Conservation (phyloP, 2,888 invertebrate genomes). For the Cephus sareptanus region DNA sequence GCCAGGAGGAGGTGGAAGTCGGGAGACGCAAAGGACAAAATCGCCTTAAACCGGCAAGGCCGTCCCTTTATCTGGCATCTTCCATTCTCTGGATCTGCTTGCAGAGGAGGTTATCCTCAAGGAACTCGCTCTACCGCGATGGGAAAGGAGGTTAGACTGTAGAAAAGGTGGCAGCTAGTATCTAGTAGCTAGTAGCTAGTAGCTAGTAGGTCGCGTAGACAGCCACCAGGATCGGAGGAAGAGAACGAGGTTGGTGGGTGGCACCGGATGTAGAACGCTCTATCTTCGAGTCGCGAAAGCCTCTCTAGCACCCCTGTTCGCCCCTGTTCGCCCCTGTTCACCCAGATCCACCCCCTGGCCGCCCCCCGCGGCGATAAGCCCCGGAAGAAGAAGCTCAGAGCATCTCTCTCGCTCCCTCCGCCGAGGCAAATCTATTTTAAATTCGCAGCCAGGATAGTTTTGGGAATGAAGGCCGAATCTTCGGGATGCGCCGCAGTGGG, state of each 20-base stretch:
- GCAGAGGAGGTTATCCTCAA: background rate
- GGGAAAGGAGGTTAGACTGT: background rate
- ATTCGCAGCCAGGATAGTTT: conserved; percentile 32
- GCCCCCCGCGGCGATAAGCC: conserved; percentile 41
- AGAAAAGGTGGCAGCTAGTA: background rate
- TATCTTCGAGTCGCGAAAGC: conserved; percentile 29
- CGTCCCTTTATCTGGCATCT: conserved; percentile 34
- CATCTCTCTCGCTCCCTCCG: conserved; percentile 33
- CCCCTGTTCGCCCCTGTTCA: background rate
- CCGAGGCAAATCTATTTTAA: conserved; percentile 54
- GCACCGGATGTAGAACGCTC: conserved; percentile 20
- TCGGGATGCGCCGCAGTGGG: background rate
- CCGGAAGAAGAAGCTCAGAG: conserved; percentile 26
- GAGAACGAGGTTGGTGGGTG: conserved; percentile 14
- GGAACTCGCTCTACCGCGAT: too few species aligned
- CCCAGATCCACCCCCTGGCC: background rate
- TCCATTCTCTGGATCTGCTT: conserved; percentile 37
- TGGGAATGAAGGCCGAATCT: background rate
- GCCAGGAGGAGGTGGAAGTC: background rate
- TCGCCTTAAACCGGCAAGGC: conserved; percentile 19
- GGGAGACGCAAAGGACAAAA: conserved; percentile 9
- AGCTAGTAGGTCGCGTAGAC: background rate
- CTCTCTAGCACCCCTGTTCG: conserved; percentile 5
- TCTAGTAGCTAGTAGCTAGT: background rate
- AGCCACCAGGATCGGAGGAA: background rate